A percentile compares a stretch with the other conserved stretches of the same genome.
Conservation (phyloP, 2,113 vertebrate species). For the Laticauda colubrina region DNA sequence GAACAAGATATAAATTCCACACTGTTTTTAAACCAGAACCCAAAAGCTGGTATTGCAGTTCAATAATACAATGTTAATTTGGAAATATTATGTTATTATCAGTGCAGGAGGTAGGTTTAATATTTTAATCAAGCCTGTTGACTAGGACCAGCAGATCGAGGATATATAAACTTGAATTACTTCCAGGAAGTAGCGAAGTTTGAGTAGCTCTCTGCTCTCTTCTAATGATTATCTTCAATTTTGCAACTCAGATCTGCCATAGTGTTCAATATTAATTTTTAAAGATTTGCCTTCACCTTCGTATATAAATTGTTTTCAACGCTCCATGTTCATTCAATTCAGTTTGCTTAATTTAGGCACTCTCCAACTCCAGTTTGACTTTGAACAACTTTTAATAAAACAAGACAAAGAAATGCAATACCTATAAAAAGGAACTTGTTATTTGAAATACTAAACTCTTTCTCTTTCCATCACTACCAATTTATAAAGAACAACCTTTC, state of each 20-base stretch:
- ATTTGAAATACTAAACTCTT: neutral
- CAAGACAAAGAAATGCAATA: neutral
- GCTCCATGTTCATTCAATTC: neutral
- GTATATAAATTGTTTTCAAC: neutral
- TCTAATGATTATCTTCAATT: neutral
- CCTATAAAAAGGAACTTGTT: neutral
- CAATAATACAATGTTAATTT: neutral
- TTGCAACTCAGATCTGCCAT: neutral
- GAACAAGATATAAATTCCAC: neutral
- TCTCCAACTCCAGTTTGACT: neutral
- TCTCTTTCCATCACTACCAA: neutral
- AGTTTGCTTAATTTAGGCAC: neutral
- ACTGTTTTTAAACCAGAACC: neutral
- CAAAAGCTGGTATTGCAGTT: neutral
- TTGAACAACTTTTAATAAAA: neutral
- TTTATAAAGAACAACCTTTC: neutral
- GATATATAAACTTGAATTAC: neutral
- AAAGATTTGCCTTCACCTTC: neutral
- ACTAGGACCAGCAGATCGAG: neutral
- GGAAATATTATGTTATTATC: neutral
- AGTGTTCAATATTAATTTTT: conserved; percentile 5
- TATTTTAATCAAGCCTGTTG: neutral
- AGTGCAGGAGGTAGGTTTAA: neutral
- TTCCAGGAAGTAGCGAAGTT: neutral
- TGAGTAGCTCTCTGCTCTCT: neutral